A percentile compares a stretch with the other conserved stretches of the same genome.
Conservation (phyloP, 2,797 vertebrate species). For the Hydrophis major region DNA sequence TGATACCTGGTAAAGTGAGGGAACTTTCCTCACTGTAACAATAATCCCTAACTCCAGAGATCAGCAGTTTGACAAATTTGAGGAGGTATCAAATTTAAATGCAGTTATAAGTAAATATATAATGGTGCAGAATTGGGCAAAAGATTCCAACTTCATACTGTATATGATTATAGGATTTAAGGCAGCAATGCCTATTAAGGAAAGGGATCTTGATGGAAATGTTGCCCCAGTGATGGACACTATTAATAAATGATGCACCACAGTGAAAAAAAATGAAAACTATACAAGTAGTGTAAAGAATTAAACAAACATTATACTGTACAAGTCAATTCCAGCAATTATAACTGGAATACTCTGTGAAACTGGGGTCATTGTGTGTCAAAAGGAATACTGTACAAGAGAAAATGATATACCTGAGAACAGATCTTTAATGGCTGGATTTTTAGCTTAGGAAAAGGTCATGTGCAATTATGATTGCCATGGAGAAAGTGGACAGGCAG, state of each 20-base stretch:
- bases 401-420: not conserved
- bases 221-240: not conserved
- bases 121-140: not conserved
- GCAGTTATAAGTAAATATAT: not conserved
- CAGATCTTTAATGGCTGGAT: not conserved
- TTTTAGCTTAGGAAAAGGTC: not conserved
- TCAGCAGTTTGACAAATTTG: not conserved
- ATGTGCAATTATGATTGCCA: not conserved
- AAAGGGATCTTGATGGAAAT: not conserved
- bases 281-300: not conserved
- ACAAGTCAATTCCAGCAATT: not conserved
- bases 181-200: not conserved
- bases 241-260: not conserved
- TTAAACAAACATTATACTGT: not conserved
- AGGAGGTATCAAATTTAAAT: not conserved
- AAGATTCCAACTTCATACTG: not conserved
- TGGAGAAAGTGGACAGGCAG: not conserved
- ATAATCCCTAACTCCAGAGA: not conserved
- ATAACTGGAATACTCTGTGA: not conserved
- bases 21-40: not conserved
- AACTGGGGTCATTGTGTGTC: not conserved
- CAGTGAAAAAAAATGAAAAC: not conserved
- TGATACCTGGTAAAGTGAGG: not conserved
- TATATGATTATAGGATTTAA: not conserved
- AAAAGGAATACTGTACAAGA: not conserved